A percentile compares a stretch with the other conserved stretches of the same genome.
Evolutionary conservation across 1,140 invertebrate species (phyloP).

Genomic region (Drosophila aff.): DNA sequence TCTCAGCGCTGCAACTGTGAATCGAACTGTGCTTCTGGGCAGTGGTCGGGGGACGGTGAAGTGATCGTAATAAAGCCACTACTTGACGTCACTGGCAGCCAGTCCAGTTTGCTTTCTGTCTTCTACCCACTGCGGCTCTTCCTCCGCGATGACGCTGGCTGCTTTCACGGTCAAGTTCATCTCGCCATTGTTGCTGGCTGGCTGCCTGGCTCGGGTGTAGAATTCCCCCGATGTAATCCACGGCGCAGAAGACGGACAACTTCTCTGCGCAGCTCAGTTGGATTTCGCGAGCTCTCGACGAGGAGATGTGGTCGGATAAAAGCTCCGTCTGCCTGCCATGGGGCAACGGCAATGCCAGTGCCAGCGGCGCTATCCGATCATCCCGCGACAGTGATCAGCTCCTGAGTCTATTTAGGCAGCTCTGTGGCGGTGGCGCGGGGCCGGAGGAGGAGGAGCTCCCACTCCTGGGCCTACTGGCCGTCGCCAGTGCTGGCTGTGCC

Average conservation of each 20-base stretch:
- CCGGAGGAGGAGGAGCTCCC: slow-evolving; percentile 58
- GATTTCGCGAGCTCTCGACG: slow-evolving; percentile 43
- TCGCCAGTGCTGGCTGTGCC: slow-evolving; percentile 20
- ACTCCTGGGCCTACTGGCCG: slow-evolving; percentile 57
- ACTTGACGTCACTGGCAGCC: slow-evolving; percentile 72
- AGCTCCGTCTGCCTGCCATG: slow-evolving; percentile 43
- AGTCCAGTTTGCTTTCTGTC: slow-evolving; percentile 52
- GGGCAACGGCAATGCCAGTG: slow-evolving; percentile 45
- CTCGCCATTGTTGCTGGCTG: slow-evolving; percentile 33
- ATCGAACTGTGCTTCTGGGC: slow-evolving; percentile 52
- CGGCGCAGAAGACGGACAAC: slow-evolving; percentile 29
- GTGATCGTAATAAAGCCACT: slow-evolving; percentile 65
- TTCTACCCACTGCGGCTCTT: slow-evolving; percentile 7
- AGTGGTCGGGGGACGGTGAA: slow-evolving; percentile 28
- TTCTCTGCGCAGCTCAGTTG: slow-evolving; percentile 48
- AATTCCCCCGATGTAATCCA: slow-evolving; percentile 53
- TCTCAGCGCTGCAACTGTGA: slow-evolving; percentile 67
- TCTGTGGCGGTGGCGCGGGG: slow-evolving; percentile 34
- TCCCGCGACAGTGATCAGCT: slow-evolving; percentile 48
- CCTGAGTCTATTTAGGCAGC: slow-evolving; percentile 52
- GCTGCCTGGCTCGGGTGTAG: slow-evolving; percentile 44
- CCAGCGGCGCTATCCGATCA: slow-evolving; percentile 50
- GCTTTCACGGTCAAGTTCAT: slow-evolving; percentile 84
- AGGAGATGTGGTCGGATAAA: slow-evolving; percentile 59
- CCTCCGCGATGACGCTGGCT: slow-evolving; percentile 52